phyloP scores from a whole-genome alignment of 2,113 vertebrate species.

The Tachycineta bicolor region DNA sequence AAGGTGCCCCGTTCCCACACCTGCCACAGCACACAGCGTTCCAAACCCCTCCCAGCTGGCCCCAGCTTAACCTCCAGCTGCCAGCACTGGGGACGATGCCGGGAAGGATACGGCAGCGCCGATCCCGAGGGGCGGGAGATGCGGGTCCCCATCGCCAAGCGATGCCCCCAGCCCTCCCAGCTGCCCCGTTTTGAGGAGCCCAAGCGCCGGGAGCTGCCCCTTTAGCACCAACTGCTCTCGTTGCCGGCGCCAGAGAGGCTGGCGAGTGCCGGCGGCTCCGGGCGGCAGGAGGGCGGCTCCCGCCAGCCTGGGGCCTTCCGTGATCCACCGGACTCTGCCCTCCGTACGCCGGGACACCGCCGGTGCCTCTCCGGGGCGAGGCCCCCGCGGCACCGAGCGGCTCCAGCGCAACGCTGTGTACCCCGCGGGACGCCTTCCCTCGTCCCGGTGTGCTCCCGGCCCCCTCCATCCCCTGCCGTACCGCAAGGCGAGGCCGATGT shows the following conservation, averaged over 20 bases:
- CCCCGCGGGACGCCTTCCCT: no score
- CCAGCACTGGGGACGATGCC: neutral
- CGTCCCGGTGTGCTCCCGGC: neutral
- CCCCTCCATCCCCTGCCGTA: constrained; percentile 50
- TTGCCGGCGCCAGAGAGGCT: neutral
- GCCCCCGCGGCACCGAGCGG: no score
- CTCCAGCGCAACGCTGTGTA: neutral
- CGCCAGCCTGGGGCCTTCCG: neutral
- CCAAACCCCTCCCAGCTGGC: neutral
- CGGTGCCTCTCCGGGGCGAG: no score
- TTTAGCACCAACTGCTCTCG: neutral
- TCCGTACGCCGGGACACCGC: neutral
- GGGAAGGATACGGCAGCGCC: neutral
- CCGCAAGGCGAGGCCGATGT: constrained; percentile 87
- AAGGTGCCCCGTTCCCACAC: neutral
- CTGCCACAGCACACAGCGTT: neutral
- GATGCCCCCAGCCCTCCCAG: neutral
- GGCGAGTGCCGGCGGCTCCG: neutral
- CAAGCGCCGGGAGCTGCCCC: neutral
- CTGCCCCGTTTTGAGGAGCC: neutral
- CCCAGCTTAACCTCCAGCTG: neutral
- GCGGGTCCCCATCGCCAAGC: no score
- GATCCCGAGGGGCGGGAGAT: rapidly evolving
- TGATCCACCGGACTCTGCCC: neutral
- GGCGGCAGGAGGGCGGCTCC: neutral